These are phyloP conservation scores for Crotalus tigris DNA, from an alignment of 2,113 vertebrate species.

Conservation along the genomic window DNA sequence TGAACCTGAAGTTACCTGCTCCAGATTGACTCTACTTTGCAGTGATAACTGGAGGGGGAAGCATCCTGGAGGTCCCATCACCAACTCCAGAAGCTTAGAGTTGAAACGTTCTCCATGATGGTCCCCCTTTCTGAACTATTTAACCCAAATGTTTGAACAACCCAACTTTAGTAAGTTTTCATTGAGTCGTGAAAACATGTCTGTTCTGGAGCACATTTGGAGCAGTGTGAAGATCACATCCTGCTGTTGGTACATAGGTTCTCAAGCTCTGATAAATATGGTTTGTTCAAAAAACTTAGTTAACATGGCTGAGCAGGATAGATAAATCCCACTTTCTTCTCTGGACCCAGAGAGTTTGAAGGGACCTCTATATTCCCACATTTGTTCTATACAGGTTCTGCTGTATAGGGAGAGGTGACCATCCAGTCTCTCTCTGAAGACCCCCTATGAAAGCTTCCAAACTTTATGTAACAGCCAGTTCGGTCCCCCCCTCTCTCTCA, in stretches of 20 bases:
- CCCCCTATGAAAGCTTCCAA: background rate
- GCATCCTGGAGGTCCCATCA: background rate
- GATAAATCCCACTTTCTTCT: background rate
- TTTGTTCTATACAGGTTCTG: background rate
- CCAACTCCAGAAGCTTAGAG: background rate
- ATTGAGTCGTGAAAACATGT: background rate
- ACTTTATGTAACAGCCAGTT: background rate
- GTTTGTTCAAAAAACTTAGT: background rate
- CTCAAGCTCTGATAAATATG: background rate
- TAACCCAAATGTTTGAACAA: background rate
- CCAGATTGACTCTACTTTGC: background rate
- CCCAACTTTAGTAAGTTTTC: background rate
- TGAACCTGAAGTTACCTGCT: background rate
- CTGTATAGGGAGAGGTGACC: background rate
- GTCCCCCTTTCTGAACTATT: background rate
- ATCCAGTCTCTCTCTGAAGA: background rate
- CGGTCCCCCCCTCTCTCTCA: accelerated
- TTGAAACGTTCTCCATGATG: no score
- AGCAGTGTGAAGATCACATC: background rate
- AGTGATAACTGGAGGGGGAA: background rate
- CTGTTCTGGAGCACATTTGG: background rate
- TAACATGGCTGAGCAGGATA: background rate
- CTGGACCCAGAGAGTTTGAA: background rate
- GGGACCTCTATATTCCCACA: background rate
- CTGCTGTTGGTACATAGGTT: background rate